These are phyloP conservation scores for Limosa lapponica DNA, from an alignment of 2,797 vertebrate species.

Conservation along the genomic window DNA sequence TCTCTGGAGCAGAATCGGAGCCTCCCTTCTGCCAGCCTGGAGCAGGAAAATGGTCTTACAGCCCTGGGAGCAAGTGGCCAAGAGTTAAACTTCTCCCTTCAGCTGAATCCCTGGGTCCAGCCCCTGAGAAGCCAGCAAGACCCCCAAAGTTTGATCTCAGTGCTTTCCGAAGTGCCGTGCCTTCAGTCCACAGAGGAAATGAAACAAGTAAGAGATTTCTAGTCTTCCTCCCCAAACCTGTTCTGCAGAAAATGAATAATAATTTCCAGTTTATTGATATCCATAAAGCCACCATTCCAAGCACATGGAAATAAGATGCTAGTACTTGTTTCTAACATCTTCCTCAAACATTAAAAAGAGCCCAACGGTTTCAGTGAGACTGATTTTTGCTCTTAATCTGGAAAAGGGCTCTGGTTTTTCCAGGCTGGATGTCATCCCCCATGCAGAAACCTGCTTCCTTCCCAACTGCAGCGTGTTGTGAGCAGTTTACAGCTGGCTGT, in stretches of 20 bases:
- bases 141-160: slow-evolving; percentile 61
- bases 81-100: slow-evolving; percentile 73
- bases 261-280: background rate
- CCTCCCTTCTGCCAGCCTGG: background rate
- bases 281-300: background rate
- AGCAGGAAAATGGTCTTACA: slow-evolving; percentile 2
- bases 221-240: background rate
- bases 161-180: background rate
- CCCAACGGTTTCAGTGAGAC: background rate
- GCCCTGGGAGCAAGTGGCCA: background rate
- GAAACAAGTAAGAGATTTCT: slow-evolving; percentile 65
- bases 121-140: slow-evolving; percentile 79
- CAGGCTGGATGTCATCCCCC: background rate
- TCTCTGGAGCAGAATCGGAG: background rate
- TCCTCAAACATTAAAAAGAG: background rate
- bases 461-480: background rate
- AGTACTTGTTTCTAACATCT: background rate
- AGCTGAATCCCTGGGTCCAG: slow-evolving; percentile 50
- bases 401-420: slow-evolving; percentile 5
- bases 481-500: slow-evolving; percentile 15
- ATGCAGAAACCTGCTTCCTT: background rate
- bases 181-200: background rate
- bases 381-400: background rate
- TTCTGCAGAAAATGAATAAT: background rate
- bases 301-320: fast-evolving